Conservation (phyloP, 2,888 invertebrate species). For the Cataglyphis altisquamis region DNA sequence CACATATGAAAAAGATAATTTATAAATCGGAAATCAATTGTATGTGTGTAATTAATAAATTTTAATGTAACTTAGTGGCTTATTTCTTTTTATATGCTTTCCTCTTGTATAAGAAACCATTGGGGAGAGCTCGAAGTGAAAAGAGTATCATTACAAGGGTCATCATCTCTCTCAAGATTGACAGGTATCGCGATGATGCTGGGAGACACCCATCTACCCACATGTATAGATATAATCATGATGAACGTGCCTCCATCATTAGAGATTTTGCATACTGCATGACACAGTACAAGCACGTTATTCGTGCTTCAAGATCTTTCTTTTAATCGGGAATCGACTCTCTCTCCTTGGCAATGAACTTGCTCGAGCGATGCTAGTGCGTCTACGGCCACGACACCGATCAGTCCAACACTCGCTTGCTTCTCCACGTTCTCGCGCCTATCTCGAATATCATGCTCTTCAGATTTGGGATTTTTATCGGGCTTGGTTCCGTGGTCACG, state of each 20-base stretch:
- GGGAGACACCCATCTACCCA: neutral
- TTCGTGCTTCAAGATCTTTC: conserved; percentile 70
- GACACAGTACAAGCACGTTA: neutral
- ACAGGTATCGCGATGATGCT: neutral
- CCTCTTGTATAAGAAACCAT: neutral
- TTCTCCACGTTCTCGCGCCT: conserved; percentile 38
- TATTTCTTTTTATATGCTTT: neutral
- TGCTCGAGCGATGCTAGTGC: conserved; percentile 81
- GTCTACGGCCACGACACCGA: conserved; percentile 81
- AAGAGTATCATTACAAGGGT: neutral
- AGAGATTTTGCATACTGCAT: neutral
- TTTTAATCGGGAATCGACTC: conserved; percentile 80
- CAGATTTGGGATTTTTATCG: conserved; percentile 89
- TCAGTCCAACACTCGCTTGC: conserved; percentile 70
- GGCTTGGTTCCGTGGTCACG: conserved; percentile 90
- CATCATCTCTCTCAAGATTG: neutral
- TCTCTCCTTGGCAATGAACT: conserved; percentile 85
- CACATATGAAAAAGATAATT: neutral
- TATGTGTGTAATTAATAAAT: neutral
- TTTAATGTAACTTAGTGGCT: neutral
- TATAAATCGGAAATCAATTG: neutral
- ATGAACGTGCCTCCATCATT: no score
- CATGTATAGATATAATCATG: neutral
- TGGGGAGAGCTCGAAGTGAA: neutral
- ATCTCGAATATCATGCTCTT: conserved; percentile 86